Percentiles rank a stretch among this genome's conserved stretches.
phyloP scores from a whole-genome alignment of 1,140 invertebrate genomes.

The Eubasilissa regina region DNA sequence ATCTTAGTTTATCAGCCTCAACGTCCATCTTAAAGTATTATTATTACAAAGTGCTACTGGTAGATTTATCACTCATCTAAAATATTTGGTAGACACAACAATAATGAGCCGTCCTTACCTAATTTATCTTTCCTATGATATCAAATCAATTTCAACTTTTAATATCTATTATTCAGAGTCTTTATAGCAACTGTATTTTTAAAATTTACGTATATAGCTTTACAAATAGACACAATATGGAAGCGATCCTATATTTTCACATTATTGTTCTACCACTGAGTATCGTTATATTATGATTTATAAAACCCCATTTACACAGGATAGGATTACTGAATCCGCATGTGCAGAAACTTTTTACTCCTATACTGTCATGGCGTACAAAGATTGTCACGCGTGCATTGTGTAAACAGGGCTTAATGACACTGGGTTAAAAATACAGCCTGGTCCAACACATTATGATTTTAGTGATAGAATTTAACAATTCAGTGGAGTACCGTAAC shows the following conservation, averaged over 20 bases:
- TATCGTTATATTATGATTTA: too few species aligned
- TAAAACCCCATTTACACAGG: too few species aligned
- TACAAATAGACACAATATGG: conserved; percentile 15
- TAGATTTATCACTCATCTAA: conserved; percentile 55
- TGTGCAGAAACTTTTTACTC: too few species aligned
- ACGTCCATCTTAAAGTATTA: conserved; percentile 50
- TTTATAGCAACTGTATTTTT: background rate
- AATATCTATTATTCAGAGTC: background rate
- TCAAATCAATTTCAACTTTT: conserved; percentile 13
- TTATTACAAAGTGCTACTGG: conserved; percentile 54
- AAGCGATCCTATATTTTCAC: conserved; percentile 5
- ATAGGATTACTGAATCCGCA: too few species aligned
- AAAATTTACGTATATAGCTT: background rate
- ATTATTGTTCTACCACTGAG: background rate
- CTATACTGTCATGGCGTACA: too few species aligned
- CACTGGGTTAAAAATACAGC: too few species aligned
- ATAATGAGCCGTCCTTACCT: conserved; percentile 45
- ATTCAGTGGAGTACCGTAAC: too few species aligned
- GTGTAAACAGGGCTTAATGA: too few species aligned
- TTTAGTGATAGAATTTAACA: too few species aligned
- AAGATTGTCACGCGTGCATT: too few species aligned
- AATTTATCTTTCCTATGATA: conserved; percentile 14
- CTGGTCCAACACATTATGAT: too few species aligned
- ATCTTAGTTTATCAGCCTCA: conserved; percentile 59
- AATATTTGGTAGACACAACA: conserved; percentile 55